Conservation (phyloP, 2,113 vertebrate species). For the Amphilophus citrinellus region DNA sequence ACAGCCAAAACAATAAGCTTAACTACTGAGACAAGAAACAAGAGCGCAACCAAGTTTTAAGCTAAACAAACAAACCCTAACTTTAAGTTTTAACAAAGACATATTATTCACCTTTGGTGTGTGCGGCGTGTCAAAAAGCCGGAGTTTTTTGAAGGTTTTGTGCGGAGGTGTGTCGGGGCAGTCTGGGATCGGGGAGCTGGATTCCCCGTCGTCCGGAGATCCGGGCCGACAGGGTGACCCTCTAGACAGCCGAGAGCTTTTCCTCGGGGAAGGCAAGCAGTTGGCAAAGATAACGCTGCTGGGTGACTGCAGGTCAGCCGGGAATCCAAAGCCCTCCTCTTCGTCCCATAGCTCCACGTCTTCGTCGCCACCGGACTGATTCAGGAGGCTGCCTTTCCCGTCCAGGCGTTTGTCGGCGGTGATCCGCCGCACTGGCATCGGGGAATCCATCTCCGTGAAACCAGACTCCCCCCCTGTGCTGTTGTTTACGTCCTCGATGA, state of each 20-base stretch:
- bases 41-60: neutral
- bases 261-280: constrained; percentile 84
- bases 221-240: constrained; percentile 62
- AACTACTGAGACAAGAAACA: neutral
- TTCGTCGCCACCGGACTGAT: constrained; percentile 80
- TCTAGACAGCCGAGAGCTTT: constrained; percentile 73
- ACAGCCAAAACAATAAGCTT: neutral
- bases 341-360: constrained; percentile 89
- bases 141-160: constrained; percentile 93
- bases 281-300: constrained; percentile 74
- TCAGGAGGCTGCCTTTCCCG: constrained; percentile 75
- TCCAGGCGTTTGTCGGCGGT: constrained; percentile 70
- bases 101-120: constrained; percentile 91
- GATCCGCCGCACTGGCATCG: constrained; percentile 79
- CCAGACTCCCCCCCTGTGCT: constrained; percentile 94
- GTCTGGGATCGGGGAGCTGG: constrained; percentile 86
- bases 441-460: constrained; percentile 93
- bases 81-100: too few relatives aligned
- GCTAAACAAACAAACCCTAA: neutral
- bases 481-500: constrained; percentile 88
- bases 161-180: constrained; percentile 94
- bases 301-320: constrained; percentile 85
- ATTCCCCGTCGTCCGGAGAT: constrained; percentile 66
- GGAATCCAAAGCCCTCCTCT: constrained; percentile 86
- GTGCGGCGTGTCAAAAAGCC: constrained; percentile 95